Base-by-base conservation (phyloP, 2,888 invertebrate genomes). In the Chymomyza fuscimana region DNA sequence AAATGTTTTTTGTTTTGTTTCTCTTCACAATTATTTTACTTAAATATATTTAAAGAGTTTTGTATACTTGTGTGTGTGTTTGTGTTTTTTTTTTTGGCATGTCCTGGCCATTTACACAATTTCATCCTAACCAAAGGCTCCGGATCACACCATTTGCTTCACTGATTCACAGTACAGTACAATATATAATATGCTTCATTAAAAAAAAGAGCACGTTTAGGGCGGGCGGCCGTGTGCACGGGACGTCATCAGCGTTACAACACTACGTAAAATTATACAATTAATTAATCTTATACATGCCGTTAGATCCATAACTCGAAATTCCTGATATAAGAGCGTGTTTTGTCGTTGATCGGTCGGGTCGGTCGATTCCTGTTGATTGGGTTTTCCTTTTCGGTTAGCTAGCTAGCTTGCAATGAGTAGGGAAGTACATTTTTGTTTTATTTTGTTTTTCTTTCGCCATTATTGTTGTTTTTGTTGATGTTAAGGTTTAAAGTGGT, bases 241-340 rank as follows among this genome's bases (percentile, higher is more conserved):
- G 83, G 83, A 88, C 83, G 83, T 84, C 85, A 88, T 84, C 82
- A 88, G 83, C 88, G 72, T 84, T 84, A 79, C 88, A 84, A 88
- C 88, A 88, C 87, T 84, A 88, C 84, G 74, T 87, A 79, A 81
- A 80, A 89, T 87, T 90, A 84, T 89, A 86, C 89, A 79, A 87
- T 77, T 89, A 80, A 54, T 80, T 80, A 75, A 72, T 63, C 9
- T 5, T 61, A 32, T 22, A 62, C 72, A 71, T 79, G 82, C 88
- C 80, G 74, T 86, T 74, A 79, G 73, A 77, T 84, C 82, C 88
- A 77, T 79, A 79, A 75, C 79, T 88, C 87, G 76, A 74, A 76
- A 80, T 82, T 80, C 78, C 76, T 86, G 82, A 80, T 79, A 79
- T 76, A 86, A 76, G 86, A 83, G 86, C 79, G 74, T 77, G 80